Percentiles rank a stretch among this genome's conserved stretches.
phyloP scores from a whole-genome alignment of 2,113 vertebrate genomes.

The Austrofundulus limnaeus region DNA sequence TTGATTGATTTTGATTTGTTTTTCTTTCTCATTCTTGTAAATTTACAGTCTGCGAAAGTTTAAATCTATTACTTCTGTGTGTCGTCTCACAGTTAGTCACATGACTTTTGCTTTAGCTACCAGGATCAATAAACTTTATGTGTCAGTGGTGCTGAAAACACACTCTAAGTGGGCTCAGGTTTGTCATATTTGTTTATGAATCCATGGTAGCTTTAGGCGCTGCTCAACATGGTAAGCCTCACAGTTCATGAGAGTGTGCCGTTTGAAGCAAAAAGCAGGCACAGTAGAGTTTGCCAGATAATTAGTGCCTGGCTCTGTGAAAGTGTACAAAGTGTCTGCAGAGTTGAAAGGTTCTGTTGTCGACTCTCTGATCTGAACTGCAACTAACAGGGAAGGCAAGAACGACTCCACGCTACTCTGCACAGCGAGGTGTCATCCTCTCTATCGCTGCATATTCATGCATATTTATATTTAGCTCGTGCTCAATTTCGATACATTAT shows the following conservation, averaged over 20 bases:
- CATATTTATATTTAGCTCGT: conserved; percentile 96
- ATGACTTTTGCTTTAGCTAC: conserved; percentile 42
- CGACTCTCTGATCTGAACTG: conserved; percentile 76
- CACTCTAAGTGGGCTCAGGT: conserved; percentile 42
- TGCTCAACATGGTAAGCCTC: conserved; percentile 34
- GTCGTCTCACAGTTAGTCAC: conserved; percentile 41
- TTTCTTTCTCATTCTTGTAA: conserved; percentile 18
- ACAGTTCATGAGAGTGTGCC: conserved; percentile 38
- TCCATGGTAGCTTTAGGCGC: conserved; percentile 36
- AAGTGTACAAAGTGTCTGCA: conserved; percentile 51
- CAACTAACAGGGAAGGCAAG: conserved; percentile 67
- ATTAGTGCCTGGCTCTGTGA: conserved; percentile 71
- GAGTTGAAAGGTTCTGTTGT: conserved; percentile 71
- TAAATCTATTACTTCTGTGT: conserved; percentile 44
- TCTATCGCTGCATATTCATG: conserved; percentile 90
- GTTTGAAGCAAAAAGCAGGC: conserved; percentile 69
- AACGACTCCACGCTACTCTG: conserved; percentile 54
- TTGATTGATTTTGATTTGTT: conserved; percentile 60
- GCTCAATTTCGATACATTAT: conserved; percentile 94
- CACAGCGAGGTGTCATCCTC: conserved; percentile 76
- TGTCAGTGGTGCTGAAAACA: conserved; percentile 42
- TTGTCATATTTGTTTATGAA: conserved; percentile 61
- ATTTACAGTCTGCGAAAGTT: conserved; percentile 20
- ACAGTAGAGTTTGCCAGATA: conserved; percentile 67
- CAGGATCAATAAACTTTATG: conserved; percentile 52